Evolutionary conservation across 2,888 invertebrate genomes (phyloP), one percentile per base, ranked within the genome.

Genomic region (Cotesia congregata): DNA sequence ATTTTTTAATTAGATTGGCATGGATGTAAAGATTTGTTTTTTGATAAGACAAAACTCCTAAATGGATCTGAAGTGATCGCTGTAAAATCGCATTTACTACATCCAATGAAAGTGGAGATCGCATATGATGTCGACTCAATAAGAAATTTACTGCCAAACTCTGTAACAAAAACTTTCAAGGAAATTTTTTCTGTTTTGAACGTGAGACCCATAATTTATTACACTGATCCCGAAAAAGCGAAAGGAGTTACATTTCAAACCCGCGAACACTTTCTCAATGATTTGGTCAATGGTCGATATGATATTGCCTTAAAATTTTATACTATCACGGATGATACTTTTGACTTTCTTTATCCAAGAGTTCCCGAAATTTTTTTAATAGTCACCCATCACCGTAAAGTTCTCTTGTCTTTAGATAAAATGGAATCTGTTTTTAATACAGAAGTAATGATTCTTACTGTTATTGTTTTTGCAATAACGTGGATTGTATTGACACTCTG

Each of bases 41-140:
- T 71, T 30, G 70, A 71, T 38, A 71, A 61, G n/a, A 61, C 38
- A 9, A 71, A 61, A n/a, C 38, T 12, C 6, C 12, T 71, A 7
- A 61, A 71, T 71, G 71, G 71, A 38, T 38, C 60, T 38, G 17
- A 61, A 30, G 39, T 71, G 17, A 20, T 30, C 30, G 5, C 1
- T 3, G 17, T 15, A 50, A 7, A n/a, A n/a, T n/a, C n/a, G n/a
- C n/a, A n/a, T n/a, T n/a, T n/a, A n/a, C n/a, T n/a, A n/a, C n/a
- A n/a, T n/a, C n/a, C n/a, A n/a, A n/a, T n/a, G n/a, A n/a, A n/a
- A n/a, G n/a, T n/a, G n/a, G n/a, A n/a, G n/a, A n/a, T n/a, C n/a
- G n/a, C n/a, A n/a, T n/a, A n/a, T n/a, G n/a, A n/a, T n/a, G n/a
- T n/a, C n/a, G n/a, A n/a, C n/a, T n/a, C n/a, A n/a, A n/a, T n/a